Conservation (phyloP, 2,797 vertebrate genomes). For the Luscinia megarhynchos region DNA sequence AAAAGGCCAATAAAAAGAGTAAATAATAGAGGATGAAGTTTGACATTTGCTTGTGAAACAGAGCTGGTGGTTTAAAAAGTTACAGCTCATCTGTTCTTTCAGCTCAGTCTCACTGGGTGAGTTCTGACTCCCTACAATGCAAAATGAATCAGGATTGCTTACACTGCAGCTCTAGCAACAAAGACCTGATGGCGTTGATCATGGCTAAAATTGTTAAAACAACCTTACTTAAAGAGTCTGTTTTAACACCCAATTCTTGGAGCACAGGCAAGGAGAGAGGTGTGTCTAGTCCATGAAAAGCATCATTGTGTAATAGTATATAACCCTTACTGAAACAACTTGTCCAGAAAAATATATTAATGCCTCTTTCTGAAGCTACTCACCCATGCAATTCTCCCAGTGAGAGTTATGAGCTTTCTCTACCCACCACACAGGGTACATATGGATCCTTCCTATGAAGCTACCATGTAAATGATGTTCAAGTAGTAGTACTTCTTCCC, state of each 20-base stretch:
- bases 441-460: neutral
- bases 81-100: neutral
- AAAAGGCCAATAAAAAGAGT: slow-evolving; percentile 35
- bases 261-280: neutral
- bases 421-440: neutral
- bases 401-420: neutral
- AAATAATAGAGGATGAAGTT: slow-evolving; percentile 35
- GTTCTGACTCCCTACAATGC: neutral
- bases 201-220: neutral
- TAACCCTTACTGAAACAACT: neutral
- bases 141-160: neutral
- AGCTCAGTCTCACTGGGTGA: neutral
- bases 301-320: neutral
- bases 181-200: neutral
- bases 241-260: neutral
- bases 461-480: neutral
- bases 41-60: slow-evolving; percentile 47
- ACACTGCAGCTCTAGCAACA: neutral
- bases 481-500: neutral
- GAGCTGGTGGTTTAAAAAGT: slow-evolving; percentile 14
- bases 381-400: neutral
- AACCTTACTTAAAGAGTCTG: neutral
- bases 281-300: neutral
- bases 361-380: neutral
- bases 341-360: neutral